Evolutionary conservation across 2,888 invertebrate species (phyloP).

Genomic region (Trissonchulus sp.): DNA sequence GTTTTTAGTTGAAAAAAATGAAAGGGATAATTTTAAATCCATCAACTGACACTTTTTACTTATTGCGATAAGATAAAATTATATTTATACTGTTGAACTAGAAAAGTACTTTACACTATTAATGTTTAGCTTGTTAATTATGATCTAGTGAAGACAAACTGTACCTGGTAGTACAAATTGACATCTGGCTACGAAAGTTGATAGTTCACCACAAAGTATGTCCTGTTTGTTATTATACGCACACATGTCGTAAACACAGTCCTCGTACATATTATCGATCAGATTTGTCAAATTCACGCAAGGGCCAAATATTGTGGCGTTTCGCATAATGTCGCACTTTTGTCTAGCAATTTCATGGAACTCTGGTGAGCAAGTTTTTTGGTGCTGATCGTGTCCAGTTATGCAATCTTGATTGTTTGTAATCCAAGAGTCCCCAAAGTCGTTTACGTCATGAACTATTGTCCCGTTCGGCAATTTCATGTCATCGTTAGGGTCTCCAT

Average conservation of each 20-base stretch:
- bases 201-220: background rate
- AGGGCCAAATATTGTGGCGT: conserved; percentile 2
- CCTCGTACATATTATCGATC: conserved; percentile 32
- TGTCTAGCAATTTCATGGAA: background rate
- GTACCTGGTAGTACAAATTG: background rate
- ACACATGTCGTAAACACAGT: conserved; percentile 43
- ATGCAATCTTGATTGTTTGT: background rate
- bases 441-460: background rate
- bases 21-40: too few relatives aligned
- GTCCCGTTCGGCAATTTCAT: conserved; percentile 34
- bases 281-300: background rate
- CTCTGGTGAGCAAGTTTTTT: background rate
- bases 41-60: too few relatives aligned
- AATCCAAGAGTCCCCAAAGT: conserved; percentile 11
- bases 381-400: background rate
- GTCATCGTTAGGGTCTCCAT: conserved; percentile 41
- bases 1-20: too few relatives aligned
- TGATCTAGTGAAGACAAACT: too few relatives aligned
- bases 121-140: too few relatives aligned
- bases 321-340: background rate
- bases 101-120: too few relatives aligned
- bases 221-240: conserved; percentile 1
- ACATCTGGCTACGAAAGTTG: background rate
- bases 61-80: too few relatives aligned
- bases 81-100: too few relatives aligned